Evolutionary conservation across 1,140 invertebrate species (phyloP).

Genomic region (Drosophila grimshawi): DNA sequence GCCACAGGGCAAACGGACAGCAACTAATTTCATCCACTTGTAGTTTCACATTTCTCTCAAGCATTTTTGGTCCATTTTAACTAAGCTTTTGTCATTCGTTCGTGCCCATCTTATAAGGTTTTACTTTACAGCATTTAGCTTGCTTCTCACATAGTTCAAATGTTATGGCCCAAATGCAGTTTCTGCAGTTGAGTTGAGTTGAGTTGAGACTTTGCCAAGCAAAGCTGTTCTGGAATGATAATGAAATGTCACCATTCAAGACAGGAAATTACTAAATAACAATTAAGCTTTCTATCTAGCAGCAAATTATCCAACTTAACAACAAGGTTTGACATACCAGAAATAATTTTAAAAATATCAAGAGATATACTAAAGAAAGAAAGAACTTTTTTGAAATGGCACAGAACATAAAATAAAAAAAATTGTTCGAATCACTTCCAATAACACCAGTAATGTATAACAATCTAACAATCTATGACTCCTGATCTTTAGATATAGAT

Average conservation of each 20-base stretch:
- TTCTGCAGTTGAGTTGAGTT: neutral
- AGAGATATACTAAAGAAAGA: no score
- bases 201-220: neutral
- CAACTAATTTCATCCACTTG: conserved; percentile 6
- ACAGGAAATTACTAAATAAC: neutral
- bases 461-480: no score
- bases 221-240: neutral
- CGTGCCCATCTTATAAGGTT: neutral
- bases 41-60: neutral
- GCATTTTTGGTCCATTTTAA: conserved; percentile 7
- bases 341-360: no score
- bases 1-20: conserved; percentile 17
- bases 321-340: no score
- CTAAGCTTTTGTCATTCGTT: conserved; percentile 11
- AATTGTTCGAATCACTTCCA: no score
- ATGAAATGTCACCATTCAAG: neutral
- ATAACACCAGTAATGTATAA: no score
- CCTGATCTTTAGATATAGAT: no score
- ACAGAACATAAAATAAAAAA: no score
- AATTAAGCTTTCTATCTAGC: neutral
- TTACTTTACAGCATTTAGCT: conserved; percentile 13
- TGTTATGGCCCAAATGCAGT: neutral
- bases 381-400: no score
- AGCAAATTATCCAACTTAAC: no score
- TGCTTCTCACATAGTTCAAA: conserved; percentile 12